phyloP scores from a whole-genome alignment of 2,797 vertebrate genomes.

The Neostethus bicornis region DNA sequence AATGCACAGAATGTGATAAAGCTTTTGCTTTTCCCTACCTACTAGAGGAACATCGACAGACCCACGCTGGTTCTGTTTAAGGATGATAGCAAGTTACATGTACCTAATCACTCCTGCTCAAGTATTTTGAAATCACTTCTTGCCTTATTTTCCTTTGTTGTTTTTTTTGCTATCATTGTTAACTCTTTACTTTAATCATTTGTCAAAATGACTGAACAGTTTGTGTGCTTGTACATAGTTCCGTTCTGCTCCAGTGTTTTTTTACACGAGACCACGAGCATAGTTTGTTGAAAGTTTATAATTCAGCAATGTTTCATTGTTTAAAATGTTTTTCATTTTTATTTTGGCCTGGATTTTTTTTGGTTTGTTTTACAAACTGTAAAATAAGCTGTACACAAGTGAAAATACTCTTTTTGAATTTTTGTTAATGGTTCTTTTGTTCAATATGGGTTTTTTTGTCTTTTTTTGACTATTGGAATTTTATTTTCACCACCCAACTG shows the following conservation, averaged over 20 bases:
- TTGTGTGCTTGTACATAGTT: constrained; percentile 41
- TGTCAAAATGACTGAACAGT: constrained; percentile 6
- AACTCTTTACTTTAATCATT: constrained; percentile 1
- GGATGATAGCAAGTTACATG: constrained; percentile 33
- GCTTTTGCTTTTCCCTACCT: constrained; percentile 84
- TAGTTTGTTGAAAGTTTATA: constrained; percentile 46
- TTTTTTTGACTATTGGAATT: no score
- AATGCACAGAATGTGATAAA: constrained; percentile 86
- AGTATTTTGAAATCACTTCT: constrained; percentile 39
- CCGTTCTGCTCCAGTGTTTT: constrained; percentile 30
- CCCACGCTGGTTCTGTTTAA: constrained; percentile 61
- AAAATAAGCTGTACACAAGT: constrained; percentile 20
- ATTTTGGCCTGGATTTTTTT: constrained; percentile 28
- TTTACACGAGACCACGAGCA: constrained; percentile 24
- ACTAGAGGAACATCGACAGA: constrained; percentile 79
- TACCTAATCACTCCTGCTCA: constrained; percentile 13
- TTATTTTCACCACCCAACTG: no score
- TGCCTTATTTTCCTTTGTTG: constrained; percentile 42
- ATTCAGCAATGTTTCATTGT: constrained; percentile 29
- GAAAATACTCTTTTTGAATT: constrained; percentile 42
- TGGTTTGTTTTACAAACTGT: constrained; percentile 35
- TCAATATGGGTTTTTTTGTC: no score
- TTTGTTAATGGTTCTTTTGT: no score
- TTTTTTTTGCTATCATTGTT: constrained; percentile 21
- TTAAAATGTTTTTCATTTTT: constrained; percentile 21